A percentile compares a stretch with the other conserved stretches of the same genome.
These are phyloP conservation scores for Sarcophaga caerulescens DNA, from an alignment of 2,888 invertebrate genomes.

Conservation along the genomic window DNA sequence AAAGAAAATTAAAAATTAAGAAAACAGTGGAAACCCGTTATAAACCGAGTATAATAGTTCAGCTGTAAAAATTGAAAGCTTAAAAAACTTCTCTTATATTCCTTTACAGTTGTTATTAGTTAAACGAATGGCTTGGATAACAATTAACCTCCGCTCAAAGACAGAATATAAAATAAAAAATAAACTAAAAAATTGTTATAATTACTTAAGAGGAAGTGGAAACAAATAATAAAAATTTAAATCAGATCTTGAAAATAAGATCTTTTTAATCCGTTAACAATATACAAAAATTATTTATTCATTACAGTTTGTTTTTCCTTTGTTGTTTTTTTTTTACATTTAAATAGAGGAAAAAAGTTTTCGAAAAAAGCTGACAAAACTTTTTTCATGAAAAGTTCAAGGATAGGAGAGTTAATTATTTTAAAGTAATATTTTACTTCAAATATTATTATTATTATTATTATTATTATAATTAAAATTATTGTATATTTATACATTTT, in stretches of 20 bases:
- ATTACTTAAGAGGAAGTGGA: conserved; percentile 41
- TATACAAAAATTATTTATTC: conserved; percentile 59
- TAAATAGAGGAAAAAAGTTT: conserved; percentile 51
- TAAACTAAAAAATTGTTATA: conserved; percentile 42
- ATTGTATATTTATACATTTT: conserved; percentile 63
- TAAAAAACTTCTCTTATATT: neutral
- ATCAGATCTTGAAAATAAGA: conserved; percentile 72
- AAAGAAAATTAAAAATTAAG: conserved; percentile 36
- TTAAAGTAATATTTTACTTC: conserved; percentile 60
- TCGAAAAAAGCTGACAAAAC: neutral
- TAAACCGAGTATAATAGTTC: neutral
- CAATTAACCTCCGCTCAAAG: conserved; percentile 5
- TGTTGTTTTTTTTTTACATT: conserved; percentile 41
- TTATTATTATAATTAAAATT: conserved; percentile 34
- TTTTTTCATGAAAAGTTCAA: conserved; percentile 66
- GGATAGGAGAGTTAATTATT: conserved; percentile 60
- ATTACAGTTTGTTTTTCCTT: conserved; percentile 25
- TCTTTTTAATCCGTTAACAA: conserved; percentile 55
- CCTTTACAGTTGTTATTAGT: neutral
- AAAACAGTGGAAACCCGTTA: neutral
- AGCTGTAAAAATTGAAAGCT: conserved; percentile 3
- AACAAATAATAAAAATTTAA: conserved; percentile 43
- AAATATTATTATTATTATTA: conserved; percentile 60
- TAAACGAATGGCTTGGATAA: neutral
- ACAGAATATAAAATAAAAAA: conserved; percentile 30